Evolutionary conservation across 2,113 vertebrate species (phyloP).

Genomic region (Ascaphus truei): DNA sequence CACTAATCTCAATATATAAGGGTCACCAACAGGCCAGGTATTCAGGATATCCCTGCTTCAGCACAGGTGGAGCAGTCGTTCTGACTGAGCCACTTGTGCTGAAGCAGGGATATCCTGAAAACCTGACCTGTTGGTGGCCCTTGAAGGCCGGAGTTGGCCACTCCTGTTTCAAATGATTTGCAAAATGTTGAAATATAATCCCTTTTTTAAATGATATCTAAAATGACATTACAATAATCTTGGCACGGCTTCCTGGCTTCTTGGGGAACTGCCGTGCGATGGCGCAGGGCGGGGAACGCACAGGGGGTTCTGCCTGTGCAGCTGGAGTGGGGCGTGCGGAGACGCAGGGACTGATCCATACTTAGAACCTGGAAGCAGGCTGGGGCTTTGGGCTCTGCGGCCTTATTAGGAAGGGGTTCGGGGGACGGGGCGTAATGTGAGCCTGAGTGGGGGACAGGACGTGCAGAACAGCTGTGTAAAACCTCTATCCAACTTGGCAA

Average conservation of each 20-base stretch:
- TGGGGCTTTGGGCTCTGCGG: neutral
- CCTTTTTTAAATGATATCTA: too few species aligned
- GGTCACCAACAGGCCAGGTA: too few species aligned
- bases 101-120: too few species aligned
- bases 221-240: too few species aligned
- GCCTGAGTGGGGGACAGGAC: neutral
- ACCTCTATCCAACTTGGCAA: neutral
- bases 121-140: too few species aligned
- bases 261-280: neutral
- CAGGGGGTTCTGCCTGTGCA: neutral
- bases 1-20: too few species aligned
- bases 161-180: too few species aligned
- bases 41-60: too few species aligned
- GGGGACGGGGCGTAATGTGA: constrained; percentile 41
- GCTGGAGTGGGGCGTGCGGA: neutral
- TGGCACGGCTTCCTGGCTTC: neutral
- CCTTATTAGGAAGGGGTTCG: constrained; percentile 46
- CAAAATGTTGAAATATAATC: too few species aligned
- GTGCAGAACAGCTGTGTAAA: constrained; percentile 2
- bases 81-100: too few species aligned
- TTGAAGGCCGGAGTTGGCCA: too few species aligned
- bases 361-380: constrained; percentile 29
- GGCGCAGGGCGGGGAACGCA: neutral
- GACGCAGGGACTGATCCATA: constrained; percentile 10
- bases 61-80: too few species aligned